These are phyloP conservation scores for Canis aureus DNA, from an alignment of 2,113 vertebrate species.

Conservation along the genomic window DNA sequence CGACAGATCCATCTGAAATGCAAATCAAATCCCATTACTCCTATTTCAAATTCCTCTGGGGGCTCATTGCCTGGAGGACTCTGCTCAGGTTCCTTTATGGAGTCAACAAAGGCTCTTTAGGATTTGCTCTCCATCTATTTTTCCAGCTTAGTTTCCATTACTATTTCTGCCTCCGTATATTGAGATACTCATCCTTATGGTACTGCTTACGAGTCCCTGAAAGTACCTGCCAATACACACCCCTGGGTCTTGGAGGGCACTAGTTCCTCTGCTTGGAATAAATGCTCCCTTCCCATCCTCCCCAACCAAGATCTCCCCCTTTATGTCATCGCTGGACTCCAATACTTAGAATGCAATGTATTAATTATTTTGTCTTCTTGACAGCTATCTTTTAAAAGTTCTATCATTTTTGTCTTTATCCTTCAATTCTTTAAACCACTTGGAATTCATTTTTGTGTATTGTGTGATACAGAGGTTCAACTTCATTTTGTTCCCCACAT, in stretches of 20 bases:
- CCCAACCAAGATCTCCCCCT: not conserved
- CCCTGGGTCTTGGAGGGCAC: not conserved
- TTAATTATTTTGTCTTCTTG: not conserved
- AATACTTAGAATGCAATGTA: not conserved
- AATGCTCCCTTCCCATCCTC: not conserved
- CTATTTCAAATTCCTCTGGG: not conserved
- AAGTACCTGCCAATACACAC: not conserved
- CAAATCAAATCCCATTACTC: not conserved
- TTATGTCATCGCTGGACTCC: not conserved
- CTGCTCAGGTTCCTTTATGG: not conserved
- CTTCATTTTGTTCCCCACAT: not conserved
- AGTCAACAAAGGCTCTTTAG: not conserved
- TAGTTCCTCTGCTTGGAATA: not conserved
- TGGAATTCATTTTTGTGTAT: not conserved
- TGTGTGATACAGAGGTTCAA: not conserved
- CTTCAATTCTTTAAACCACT: not conserved
- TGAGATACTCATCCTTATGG: not conserved
- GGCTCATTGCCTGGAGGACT: not conserved
- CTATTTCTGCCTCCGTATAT: not conserved
- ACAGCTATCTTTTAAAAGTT: not conserved
- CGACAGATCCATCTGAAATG: not conserved
- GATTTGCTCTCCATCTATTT: not conserved
- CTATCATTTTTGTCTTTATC: conserved; percentile 4
- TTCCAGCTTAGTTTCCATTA: not conserved
- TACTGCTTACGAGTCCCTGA: not conserved